Conservation (phyloP, 2,797 vertebrate species). For the Hemibagrus guttatus region DNA sequence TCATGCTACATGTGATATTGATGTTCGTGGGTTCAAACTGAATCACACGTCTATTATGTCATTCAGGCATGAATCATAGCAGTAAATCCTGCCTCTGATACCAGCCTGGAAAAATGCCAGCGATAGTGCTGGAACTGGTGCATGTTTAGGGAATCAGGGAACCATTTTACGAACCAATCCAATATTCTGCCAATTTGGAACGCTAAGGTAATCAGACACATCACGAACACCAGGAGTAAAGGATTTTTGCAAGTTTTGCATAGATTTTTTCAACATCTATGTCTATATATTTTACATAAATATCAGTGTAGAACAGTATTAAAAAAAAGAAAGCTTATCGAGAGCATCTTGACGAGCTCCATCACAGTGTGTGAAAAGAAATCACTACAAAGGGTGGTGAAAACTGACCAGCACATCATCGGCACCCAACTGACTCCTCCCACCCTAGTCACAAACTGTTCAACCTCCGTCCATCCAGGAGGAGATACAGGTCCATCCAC, state of each 20-base stretch:
- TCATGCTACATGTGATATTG: constrained; percentile 40
- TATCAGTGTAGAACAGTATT: neutral
- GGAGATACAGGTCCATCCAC: too few species aligned
- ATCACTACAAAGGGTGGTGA: too few species aligned
- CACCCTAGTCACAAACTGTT: too few species aligned
- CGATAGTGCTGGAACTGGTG: neutral
- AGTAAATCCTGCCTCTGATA: constrained; percentile 19
- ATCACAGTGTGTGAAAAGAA: too few species aligned
- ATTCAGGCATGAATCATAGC: constrained; percentile 29
- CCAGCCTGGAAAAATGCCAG: neutral
- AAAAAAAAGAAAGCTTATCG: too few species aligned
- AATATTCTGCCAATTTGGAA: neutral
- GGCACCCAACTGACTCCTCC: too few species aligned
- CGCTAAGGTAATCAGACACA: neutral
- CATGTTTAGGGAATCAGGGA: neutral
- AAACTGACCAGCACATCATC: too few species aligned
- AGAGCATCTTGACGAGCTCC: too few species aligned
- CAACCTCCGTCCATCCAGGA: too few species aligned
- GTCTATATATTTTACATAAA: neutral
- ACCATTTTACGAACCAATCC: neutral
- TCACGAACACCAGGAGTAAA: neutral
- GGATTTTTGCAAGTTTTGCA: neutral
- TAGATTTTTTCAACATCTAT: neutral
- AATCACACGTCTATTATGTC: constrained; percentile 33
- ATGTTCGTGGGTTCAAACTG: constrained; percentile 26